Base-by-base conservation (phyloP, 2,888 invertebrate genomes). In the Chironomus riparius region DNA sequence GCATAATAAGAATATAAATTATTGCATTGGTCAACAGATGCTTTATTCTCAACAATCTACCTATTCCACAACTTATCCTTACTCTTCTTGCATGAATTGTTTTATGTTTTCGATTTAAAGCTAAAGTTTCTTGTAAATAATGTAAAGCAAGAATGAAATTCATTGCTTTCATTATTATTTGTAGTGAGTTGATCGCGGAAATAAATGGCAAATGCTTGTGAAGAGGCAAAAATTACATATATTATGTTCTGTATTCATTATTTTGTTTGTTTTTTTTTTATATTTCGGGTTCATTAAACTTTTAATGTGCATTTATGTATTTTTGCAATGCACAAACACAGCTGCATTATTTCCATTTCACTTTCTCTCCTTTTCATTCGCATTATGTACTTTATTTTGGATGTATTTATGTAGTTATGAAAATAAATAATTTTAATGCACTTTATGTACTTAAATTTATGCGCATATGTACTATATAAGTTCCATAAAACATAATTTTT, bases 271-370 rank as follows among this genome's bases (percentile, higher is more conserved):
- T 65, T 65, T 65, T 62, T 21, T 47, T 71, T 28, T 65, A 21
- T 13, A 13, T 65, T 65, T 65, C 24, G 28, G 71, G 71, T 71
- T 71, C 71, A 56, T 71, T 71, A 70, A 70, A 70, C 70, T 47
- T 18, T 47, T 50, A 48, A 47, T 15, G 28, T 68, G 22, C 68
- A 68, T 38, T 47, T 18, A 56, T 56, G 18, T n/a, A 48, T 38
- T 38, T 38, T 38, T 38, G 38, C 38, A 38, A 1, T 38, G 38
- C 70, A 70, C 70, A 28, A 22, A 71, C 71, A 70, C 71, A 71
- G 65, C 65, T 65, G 65, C 65, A 65, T 21, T 56, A 15, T 15
- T 56, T 38, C 15, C 56, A 56, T 18, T 56, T 56, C 56, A 15
- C 56, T 56, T 18, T n/a, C 12, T 65, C 62, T 21, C 62, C 62